Conservation (phyloP, 2,113 vertebrate genomes). For the Pangasianodon hypophthalmus region DNA sequence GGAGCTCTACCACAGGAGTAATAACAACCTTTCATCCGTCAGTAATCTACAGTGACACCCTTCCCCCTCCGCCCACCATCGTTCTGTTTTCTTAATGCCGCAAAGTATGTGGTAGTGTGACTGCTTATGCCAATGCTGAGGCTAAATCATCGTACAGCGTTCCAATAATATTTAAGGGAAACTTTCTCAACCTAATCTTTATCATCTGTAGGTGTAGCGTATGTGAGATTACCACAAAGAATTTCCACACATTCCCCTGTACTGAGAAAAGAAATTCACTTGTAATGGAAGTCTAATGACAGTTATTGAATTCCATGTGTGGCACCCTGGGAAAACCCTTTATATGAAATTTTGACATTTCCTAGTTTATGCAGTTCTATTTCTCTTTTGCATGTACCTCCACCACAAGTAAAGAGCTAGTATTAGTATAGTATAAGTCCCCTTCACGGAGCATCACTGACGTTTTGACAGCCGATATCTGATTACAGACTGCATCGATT, state of each 20-base stretch:
- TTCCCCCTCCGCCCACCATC: not conserved
- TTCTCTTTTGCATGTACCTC: not conserved
- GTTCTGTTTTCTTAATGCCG: slow-evolving; percentile 28
- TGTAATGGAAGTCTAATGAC: not conserved
- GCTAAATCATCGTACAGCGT: not conserved
- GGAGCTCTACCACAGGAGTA: slow-evolving; percentile 27
- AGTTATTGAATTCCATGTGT: not conserved
- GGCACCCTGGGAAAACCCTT: not conserved
- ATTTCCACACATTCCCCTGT: not conserved
- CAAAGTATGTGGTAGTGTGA: not conserved
- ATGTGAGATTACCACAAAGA: not conserved
- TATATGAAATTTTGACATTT: not conserved
- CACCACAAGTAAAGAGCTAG: not conserved
- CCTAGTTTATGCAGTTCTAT: not conserved
- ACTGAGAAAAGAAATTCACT: not conserved
- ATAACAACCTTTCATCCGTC: slow-evolving; percentile 29
- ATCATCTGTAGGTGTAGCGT: not conserved
- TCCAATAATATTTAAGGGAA: not conserved
- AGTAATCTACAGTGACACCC: slow-evolving; percentile 31
- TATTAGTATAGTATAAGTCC: not conserved
- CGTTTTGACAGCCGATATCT: not conserved
- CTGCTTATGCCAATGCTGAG: not conserved
- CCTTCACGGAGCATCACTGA: not conserved
- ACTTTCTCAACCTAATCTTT: not conserved
- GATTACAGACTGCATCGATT: not conserved